Evolutionary conservation across 2,113 vertebrate genomes (phyloP), one percentile per base, ranked within the genome.

Genomic region (Rana temporaria): DNA sequence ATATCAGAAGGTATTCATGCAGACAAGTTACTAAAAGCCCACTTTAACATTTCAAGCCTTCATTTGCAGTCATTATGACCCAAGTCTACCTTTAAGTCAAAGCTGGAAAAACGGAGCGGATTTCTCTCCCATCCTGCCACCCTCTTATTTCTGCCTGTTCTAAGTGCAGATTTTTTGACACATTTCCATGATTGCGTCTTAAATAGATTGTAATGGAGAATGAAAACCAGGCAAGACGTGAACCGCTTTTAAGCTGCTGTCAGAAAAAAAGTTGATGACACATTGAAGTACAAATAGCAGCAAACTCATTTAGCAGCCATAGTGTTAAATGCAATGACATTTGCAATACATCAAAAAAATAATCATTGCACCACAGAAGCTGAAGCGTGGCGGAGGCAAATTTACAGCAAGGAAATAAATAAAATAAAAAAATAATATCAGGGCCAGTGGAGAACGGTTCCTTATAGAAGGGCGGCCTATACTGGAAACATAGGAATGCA

Each of bases 241-340:
- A 42, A n/a, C 32, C 11, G 65, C 32, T 38, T 18, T 42, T 4
- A 22, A 32, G 26, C 62, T 9, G 22, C 62, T 26, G 22, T 64
- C 22, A 64, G 7, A 48, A 48, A 48, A 48, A 30, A 48, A 48
- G 42, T 48, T 48, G 60, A 63, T 14, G 20, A 24, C n/a, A 63
- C 20, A 63, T 20, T n/a, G 20, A 62, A 62, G n/a, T 62, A 22
- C 19, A 62, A 62, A 62, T 22, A 62, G 59, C 59, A 20, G 19
- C 19, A 62, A 20, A 62, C 19, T 62, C 59, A 62, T 62, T 22
- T 62, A 62, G 59, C 19, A 62, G 59, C 59, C 59, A 20, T 20
- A 62, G 59, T 20, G 59, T 62, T 62, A 62, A 62, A 62, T 22
- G 59, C 59, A 62, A 62, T 62, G 59, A 62, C 59, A 62, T 20